Evolutionary conservation across 2,113 vertebrate genomes (phyloP).

Genomic region (Python bivittatus): DNA sequence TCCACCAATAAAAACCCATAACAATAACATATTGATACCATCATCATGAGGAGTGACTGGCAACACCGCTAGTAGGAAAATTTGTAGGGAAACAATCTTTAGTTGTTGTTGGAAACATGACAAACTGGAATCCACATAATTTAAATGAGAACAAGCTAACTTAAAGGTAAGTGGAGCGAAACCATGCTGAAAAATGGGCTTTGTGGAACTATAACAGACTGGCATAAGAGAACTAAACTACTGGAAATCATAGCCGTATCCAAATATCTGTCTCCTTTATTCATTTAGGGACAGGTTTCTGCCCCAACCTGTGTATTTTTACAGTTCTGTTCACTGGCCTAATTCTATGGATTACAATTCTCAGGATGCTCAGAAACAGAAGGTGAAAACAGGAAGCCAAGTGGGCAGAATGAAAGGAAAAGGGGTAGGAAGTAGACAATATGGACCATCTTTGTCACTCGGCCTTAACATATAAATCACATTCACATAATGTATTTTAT

Average conservation of each 20-base stretch:
- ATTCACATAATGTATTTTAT: neutral
- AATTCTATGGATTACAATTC: neutral
- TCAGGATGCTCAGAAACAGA: conserved; percentile 15
- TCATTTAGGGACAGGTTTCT: neutral
- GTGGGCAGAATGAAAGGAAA: neutral
- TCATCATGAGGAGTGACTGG: neutral
- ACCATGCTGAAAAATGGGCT: neutral
- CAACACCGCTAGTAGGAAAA: neutral
- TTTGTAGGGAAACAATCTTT: neutral
- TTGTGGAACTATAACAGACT: neutral
- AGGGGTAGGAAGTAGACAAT: neutral
- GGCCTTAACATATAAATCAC: neutral
- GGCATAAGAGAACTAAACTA: neutral
- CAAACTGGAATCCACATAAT: neutral
- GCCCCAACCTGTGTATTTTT: neutral
- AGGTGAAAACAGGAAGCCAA: neutral
- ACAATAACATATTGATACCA: neutral
- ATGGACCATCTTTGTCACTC: neutral
- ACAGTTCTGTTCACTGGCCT: neutral
- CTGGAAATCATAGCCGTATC: neutral
- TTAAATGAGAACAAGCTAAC: neutral
- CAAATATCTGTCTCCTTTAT: neutral
- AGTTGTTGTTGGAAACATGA: neutral
- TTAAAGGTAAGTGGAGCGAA: neutral
- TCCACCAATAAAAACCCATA: neutral